phyloP scores from a whole-genome alignment of 2,888 invertebrate genomes.

The Stenodema calcarata region DNA sequence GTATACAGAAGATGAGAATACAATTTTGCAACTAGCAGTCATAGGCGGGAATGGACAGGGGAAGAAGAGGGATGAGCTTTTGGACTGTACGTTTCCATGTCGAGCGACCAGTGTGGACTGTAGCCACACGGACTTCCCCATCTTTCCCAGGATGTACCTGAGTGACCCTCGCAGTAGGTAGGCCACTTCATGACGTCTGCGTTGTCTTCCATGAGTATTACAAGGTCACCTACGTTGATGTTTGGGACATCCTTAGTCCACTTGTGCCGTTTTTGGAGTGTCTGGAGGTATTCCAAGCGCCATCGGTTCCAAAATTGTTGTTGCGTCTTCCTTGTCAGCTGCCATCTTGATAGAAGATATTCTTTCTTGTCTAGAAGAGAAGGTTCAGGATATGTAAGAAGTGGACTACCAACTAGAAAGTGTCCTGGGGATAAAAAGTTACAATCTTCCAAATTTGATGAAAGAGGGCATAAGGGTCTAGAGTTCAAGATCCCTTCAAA shows the following conservation, averaged over 20 bases:
- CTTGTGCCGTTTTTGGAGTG: constrained; percentile 48
- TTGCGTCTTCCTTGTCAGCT: constrained; percentile 45
- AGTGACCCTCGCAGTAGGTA: neutral
- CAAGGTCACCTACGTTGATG: constrained; percentile 34
- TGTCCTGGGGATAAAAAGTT: constrained; percentile 59
- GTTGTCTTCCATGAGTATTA: neutral
- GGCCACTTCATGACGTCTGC: neutral
- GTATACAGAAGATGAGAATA: too few relatives aligned
- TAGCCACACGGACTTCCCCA: neutral
- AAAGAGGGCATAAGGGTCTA: constrained; percentile 57
- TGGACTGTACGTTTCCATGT: neutral
- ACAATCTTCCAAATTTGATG: constrained; percentile 54
- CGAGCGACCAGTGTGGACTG: neutral
- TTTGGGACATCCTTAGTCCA: constrained; percentile 13
- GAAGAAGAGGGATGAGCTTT: neutral
- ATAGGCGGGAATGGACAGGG: neutral
- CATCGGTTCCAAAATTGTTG: constrained; percentile 57
- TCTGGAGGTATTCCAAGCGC: constrained; percentile 48
- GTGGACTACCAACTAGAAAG: constrained; percentile 58
- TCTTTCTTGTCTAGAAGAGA: constrained; percentile 47
- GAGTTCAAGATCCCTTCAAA: constrained; percentile 59
- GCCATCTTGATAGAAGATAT: constrained; percentile 54
- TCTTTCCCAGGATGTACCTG: neutral
- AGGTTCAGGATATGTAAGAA: constrained; percentile 56
- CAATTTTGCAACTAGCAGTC: neutral